phyloP scores from a whole-genome alignment of 2,888 invertebrate genomes.

The Diloba caeruleocephala region DNA sequence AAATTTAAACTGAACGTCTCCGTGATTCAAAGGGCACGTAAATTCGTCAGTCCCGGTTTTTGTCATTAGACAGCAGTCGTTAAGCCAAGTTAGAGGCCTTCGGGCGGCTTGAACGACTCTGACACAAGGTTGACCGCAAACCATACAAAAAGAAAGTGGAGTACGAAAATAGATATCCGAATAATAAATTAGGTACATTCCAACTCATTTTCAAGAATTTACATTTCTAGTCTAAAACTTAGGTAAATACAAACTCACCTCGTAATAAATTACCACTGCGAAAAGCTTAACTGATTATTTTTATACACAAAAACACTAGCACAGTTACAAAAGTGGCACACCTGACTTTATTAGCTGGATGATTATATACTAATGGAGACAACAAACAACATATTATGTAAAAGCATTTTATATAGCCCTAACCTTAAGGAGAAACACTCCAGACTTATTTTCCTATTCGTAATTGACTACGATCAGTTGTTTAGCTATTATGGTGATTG shows the following conservation, averaged over 20 bases:
- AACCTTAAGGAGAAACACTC: constrained; percentile 46
- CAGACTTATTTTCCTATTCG: constrained; percentile 46
- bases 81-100: too few species aligned
- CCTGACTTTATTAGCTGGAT: constrained; percentile 31
- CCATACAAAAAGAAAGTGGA: too few species aligned
- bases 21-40: too few species aligned
- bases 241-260: constrained; percentile 40
- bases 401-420: constrained; percentile 43
- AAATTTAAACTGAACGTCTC: too few species aligned
- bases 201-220: constrained; percentile 11
- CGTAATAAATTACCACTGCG: constrained; percentile 24
- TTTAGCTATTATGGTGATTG: constrained; percentile 59
- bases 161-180: constrained; percentile 14
- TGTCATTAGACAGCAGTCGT: too few species aligned
- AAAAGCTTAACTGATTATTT: constrained; percentile 38
- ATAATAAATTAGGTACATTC: constrained; percentile 10
- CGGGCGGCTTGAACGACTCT: too few species aligned
- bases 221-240: constrained; percentile 3
- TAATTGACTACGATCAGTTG: constrained; percentile 67
- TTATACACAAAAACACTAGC: constrained; percentile 48
- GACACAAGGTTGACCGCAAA: too few species aligned
- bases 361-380: constrained; percentile 40
- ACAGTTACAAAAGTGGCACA: constrained; percentile 46
- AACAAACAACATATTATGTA: constrained; percentile 44
- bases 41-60: too few species aligned